Evolutionary conservation across 1,140 invertebrate genomes (phyloP), one percentile per base, ranked within the genome.

Genomic region (Goniozus legneri): DNA sequence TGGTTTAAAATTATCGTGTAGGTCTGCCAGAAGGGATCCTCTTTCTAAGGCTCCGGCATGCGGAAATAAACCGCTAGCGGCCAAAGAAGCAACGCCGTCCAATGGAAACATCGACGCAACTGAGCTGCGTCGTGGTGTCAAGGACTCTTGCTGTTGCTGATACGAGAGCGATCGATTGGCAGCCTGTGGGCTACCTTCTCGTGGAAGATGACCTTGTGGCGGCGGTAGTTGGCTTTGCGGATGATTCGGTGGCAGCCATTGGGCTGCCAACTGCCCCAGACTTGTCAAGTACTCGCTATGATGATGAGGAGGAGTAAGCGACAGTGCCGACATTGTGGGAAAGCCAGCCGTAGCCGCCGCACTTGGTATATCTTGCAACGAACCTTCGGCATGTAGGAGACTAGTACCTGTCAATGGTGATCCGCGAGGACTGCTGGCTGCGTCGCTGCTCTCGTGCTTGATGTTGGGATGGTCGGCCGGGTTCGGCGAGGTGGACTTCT

Each of bases 281-380:
- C 69, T 75, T 34, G 70, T 64, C 53, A 76, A 68, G 65, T 76
- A 76, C 68, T 76, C 73, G 50, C 64, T 70, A 42, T 67, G 61
- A 69, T 87, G 77, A 54, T 80, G 85, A 21, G 87, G 87, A 55
- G 87, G 86, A 33, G 86, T 88, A 50, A 90, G 74, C 16, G 87
- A 82, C 48, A 91, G 70, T 4, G 86, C 84, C 22, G 88, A 83
- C 44, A 88, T 82, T 3, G 82, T 84, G 2, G 86, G 82, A 75
- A 88, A 49, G 15, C 72, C 72, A 1, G 76, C 65, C 1, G 70
- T 57, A 0, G 54, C 44, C 3, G 86, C 56, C 7, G 77, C 67
- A 8, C 69, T 51, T 0, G 75, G 62, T 1, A 75, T 55, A 21
- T 78, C 77, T 50, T 75, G 65, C 7, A 76, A 59, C 16, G 65